A percentile compares a stretch with the other conserved stretches of the same genome.
These are phyloP conservation scores for Oceanites oceanicus DNA, from an alignment of 2,113 vertebrate species.

Conservation along the genomic window DNA sequence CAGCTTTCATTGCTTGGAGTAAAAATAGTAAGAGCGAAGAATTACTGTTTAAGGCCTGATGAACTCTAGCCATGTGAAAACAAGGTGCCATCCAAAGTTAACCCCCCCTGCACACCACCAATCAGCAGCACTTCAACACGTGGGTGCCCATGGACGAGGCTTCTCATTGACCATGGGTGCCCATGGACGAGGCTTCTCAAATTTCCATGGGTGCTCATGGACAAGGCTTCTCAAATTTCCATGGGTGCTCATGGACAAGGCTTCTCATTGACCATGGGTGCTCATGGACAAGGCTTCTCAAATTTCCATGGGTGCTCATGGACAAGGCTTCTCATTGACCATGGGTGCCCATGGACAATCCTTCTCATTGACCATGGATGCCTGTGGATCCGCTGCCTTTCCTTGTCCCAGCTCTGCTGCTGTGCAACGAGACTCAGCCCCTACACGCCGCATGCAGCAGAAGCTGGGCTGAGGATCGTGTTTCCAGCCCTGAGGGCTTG, in stretches of 20 bases:
- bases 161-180: no score
- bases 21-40: background rate
- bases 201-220: accelerated
- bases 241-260: no score
- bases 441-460: accelerated
- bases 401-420: background rate
- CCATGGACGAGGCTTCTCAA: no score
- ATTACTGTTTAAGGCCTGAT: background rate
- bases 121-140: background rate
- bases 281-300: no score
- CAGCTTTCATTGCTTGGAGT: background rate
- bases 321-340: no score
- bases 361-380: background rate
- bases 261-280: no score
- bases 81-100: background rate
- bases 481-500: background rate
- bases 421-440: accelerated
- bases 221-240: background rate
- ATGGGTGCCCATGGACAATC: accelerated
- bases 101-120: accelerated
- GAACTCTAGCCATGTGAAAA: background rate
- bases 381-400: background rate
- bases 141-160: no score
- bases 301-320: no score
- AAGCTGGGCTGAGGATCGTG: background rate